Percentiles rank a stretch among this genome's conserved stretches.
Evolutionary conservation across 2,113 vertebrate genomes (phyloP).

Genomic region (Strix aluco): DNA sequence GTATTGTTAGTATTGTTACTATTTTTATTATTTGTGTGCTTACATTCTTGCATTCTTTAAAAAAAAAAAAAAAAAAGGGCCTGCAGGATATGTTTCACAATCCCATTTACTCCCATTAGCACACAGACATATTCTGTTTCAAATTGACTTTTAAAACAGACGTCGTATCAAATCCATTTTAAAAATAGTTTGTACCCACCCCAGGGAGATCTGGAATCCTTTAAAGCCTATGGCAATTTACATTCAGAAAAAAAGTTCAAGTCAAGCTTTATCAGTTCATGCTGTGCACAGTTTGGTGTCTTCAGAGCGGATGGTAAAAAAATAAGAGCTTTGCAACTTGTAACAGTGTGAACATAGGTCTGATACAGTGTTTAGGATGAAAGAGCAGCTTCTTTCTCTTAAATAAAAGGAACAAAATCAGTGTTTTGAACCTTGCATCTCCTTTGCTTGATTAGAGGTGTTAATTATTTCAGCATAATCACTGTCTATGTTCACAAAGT

Average conservation of each 20-base stretch:
- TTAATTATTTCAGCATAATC: constrained; percentile 49
- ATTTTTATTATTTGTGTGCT: not conserved
- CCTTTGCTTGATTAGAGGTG: constrained; percentile 26
- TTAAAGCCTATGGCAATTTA: constrained; percentile 50
- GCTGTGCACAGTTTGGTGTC: constrained; percentile 15
- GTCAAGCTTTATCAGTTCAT: constrained; percentile 39
- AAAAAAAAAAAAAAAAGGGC: not conserved
- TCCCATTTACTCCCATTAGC: constrained; percentile 37
- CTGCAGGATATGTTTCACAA: not conserved
- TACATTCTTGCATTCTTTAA: not conserved
- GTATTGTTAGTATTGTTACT: not conserved
- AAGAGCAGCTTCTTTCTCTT: not conserved
- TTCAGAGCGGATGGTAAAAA: not conserved
- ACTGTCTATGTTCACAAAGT: not conserved
- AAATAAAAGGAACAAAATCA: constrained; percentile 14
- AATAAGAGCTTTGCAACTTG: not conserved
- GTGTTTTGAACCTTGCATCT: constrained; percentile 1
- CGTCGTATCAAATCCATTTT: constrained; percentile 4
- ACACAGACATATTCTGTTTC: not conserved
- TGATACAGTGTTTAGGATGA: constrained; percentile 16
- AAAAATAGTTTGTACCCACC: constrained; percentile 34
- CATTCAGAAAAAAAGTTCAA: constrained; percentile 34
- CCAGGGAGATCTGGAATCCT: constrained; percentile 31
- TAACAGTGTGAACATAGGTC: not conserved
- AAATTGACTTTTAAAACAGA: constrained; percentile 43